Evolutionary conservation across 2,113 vertebrate species (phyloP).

Genomic region (Dasyornis broadbenti): DNA sequence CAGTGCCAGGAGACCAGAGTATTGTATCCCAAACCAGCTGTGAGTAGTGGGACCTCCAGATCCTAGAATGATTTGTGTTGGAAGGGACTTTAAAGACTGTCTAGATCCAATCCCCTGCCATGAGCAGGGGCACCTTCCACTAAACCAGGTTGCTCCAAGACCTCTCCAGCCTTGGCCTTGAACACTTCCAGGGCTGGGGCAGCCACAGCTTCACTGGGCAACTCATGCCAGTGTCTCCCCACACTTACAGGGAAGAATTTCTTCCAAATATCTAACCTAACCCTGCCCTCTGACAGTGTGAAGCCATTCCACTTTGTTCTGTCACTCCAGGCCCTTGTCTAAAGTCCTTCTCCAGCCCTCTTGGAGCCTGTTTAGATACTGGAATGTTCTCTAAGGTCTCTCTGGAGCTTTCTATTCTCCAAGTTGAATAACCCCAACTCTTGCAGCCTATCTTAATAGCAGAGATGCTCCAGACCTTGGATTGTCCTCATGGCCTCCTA

Average conservation of each 20-base stretch:
- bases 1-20: rapidly evolving
- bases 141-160: not conserved
- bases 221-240: not conserved
- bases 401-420: not conserved
- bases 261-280: not conserved
- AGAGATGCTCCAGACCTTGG: not conserved
- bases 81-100: not conserved
- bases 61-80: not conserved
- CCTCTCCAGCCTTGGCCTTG: not conserved
- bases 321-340: not conserved
- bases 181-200: not conserved
- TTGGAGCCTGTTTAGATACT: not conserved
- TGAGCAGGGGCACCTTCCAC: not conserved
- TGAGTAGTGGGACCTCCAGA: not conserved
- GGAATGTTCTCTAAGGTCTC: not conserved
- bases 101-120: not conserved
- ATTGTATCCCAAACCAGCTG: not conserved
- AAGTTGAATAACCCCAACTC: not conserved
- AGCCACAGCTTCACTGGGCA: not conserved
- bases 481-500: not conserved
- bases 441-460: not conserved
- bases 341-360: not conserved
- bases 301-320: not conserved
- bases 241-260: not conserved
- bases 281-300: not conserved